Evolutionary conservation across 2,113 vertebrate species (phyloP), one percentile per base, ranked within the genome.

Genomic region (Hirundichthys speculiger): DNA sequence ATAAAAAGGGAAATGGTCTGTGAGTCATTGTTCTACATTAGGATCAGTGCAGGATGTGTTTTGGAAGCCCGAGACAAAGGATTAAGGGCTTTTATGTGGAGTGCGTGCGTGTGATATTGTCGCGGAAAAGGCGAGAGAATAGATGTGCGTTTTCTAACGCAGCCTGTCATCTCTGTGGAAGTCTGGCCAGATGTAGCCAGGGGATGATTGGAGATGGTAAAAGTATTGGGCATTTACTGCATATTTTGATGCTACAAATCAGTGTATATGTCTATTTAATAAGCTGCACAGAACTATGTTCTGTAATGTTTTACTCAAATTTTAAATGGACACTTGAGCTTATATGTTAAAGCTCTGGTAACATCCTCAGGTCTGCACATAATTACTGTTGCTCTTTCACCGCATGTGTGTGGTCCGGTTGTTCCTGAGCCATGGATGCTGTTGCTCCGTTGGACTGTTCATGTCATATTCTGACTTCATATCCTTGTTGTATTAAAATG

Each of bases 401-500:
- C n/a, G n/a, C n/a, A n/a, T 67, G 75, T 69, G 81, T 80, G 84
- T 64, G 81, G 78, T 79, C 72, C 53, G 48, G 22, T 41, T 22
- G 34, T 51, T 30, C 5, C 18, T 49, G 13, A 70, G 56, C 18
- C 20, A 5, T 8, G 4, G 50, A 18, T 34, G 48, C 64, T 41
- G 12, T 1, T 15, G 11, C 15, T 70, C 13, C 25, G 34, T 41
- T 69, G 27, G 21, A 19, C 15, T 15, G n/a, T 55, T 73, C 13
- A 24, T 48, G 53, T 73, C 39, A 19, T 46, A 19, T 19, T 65
- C 41, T 12, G 24, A 7, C 22, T 71, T 49, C 55, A 30, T 73
- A 68, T 53, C 12, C 20, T 21, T 57, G 64, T 54, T 75, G 62
- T 11, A 50, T 62, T 7, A 51, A 73, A 49, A 52, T 55, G 57